Base-by-base conservation (phyloP, 1,140 invertebrate genomes). In the Eufriesea mexicana region DNA sequence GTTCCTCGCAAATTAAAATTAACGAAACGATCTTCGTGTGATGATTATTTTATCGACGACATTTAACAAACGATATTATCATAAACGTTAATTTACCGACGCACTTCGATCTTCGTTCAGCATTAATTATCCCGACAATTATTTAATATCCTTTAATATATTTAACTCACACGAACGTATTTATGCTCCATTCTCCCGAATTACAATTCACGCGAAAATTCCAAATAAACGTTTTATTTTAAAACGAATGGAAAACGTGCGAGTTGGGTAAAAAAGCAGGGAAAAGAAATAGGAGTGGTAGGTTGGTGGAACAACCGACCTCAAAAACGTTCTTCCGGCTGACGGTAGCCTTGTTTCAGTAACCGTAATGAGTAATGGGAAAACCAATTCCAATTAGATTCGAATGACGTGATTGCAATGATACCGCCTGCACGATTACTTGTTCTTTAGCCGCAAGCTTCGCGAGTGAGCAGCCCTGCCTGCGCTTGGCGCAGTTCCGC, bases 341-440 rank as follows among this genome's bases (percentile, higher is more conserved):
- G 16, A 64, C 71, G 49, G 9, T 47, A 61, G 51, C 35, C 79
- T 47, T 75, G 71, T 81, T 81, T 81, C 59, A 42, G 49, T 57
- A 61, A 68, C 54, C 51, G 42, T 68, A 77, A 82, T 82, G 73
- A 82, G 54, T 73, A 74, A 81, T 82, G 59, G 71, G 51, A 25
- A 62, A 74, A 74, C 28, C 78, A 64, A 74, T 74, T 70, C 47
- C 78, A 75, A 72, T 74, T 82, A 73, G 59, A 42, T 23, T 75
- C 72, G 83, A 68, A 75, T 74, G 71, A 82, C 68, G 75, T 83
- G 81, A 79, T 68, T 55, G 80, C 64, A 82, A 64, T 68, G 73
- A 82, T 82, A 77, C 35, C 80, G 73, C 0, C n/a, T 51, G 74
- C 74, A 8, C 74, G 62, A 76, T 77, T 70, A 59, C 80, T 83